These are phyloP conservation scores for Ophion ventricosus DNA, from an alignment of 2,888 invertebrate genomes.

Conservation along the genomic window DNA sequence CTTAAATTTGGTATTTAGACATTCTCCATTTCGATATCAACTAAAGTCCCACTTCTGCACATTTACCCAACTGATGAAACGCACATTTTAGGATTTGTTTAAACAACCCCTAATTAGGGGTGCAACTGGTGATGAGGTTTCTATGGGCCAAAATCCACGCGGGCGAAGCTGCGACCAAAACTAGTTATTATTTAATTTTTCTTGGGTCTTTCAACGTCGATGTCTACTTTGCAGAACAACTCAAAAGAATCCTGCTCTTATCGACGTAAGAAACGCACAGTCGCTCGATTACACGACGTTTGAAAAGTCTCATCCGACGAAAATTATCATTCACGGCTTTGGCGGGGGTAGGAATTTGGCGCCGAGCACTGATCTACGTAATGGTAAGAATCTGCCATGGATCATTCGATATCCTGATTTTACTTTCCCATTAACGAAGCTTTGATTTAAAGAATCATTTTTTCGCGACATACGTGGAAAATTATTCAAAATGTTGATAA, in stretches of 20 bases:
- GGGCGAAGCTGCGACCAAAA: too few species aligned
- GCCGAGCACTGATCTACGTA: slow-evolving; percentile 93
- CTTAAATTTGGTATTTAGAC: too few species aligned
- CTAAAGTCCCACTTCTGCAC: too few species aligned
- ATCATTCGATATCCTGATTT: not conserved
- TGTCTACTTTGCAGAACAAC: slow-evolving; percentile 85
- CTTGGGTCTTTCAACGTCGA: not conserved
- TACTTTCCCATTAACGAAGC: not conserved
- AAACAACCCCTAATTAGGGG: too few species aligned
- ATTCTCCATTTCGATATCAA: too few species aligned
- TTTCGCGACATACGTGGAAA: too few species aligned
- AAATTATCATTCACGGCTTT: slow-evolving; percentile 96
- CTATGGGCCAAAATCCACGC: too few species aligned
- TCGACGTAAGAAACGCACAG: slow-evolving; percentile 89
- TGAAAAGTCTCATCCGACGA: slow-evolving; percentile 91
- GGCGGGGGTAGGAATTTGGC: slow-evolving; percentile 92
- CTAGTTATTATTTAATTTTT: not conserved
- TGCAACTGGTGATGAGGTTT: too few species aligned
- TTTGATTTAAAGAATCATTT: too few species aligned
- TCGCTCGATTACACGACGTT: slow-evolving; percentile 91
- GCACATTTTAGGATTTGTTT: too few species aligned
- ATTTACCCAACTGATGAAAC: too few species aligned
- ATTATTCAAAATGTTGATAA: too few species aligned
- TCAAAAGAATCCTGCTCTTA: slow-evolving; percentile 89
- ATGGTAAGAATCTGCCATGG: slow-evolving; percentile 80